These are phyloP conservation scores for Lycaon pictus DNA, from an alignment of 2,113 vertebrate genomes.

Conservation along the genomic window DNA sequence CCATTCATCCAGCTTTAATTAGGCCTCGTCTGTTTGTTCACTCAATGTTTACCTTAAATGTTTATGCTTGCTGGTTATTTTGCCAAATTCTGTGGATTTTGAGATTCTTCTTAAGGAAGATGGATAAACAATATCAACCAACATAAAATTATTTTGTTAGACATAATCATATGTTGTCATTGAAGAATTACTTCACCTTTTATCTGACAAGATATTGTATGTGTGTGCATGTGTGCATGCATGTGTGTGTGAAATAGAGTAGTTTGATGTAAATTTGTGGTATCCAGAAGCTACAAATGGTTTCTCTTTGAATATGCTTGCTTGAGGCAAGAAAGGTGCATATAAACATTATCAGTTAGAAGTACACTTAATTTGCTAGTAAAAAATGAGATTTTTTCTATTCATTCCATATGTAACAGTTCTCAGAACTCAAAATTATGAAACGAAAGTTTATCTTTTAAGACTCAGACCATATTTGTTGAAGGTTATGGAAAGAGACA, in stretches of 20 bases:
- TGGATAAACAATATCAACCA: neutral
- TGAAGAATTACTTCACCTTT: neutral
- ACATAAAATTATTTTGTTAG: neutral
- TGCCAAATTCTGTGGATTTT: neutral
- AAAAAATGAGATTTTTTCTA: neutral
- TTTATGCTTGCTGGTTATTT: neutral
- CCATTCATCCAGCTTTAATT: neutral
- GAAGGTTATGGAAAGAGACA: constrained; percentile 23
- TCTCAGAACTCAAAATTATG: neutral
- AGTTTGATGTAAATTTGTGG: neutral
- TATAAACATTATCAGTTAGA: neutral
- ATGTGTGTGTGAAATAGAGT: neutral
- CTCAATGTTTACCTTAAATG: neutral
- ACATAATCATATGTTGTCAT: neutral
- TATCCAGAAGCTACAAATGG: neutral
- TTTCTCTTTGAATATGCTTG: neutral
- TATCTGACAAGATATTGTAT: neutral
- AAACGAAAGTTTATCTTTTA: neutral
- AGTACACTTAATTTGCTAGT: neutral
- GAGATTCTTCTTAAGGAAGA: neutral
- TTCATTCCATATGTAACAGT: neutral
- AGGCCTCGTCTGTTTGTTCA: neutral
- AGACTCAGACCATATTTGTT: neutral
- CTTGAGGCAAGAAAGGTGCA: neutral
- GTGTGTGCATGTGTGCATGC: neutral